These are phyloP conservation scores for Thamnophis sirtalis DNA, from an alignment of 2,113 vertebrate species.

Conservation along the genomic window DNA sequence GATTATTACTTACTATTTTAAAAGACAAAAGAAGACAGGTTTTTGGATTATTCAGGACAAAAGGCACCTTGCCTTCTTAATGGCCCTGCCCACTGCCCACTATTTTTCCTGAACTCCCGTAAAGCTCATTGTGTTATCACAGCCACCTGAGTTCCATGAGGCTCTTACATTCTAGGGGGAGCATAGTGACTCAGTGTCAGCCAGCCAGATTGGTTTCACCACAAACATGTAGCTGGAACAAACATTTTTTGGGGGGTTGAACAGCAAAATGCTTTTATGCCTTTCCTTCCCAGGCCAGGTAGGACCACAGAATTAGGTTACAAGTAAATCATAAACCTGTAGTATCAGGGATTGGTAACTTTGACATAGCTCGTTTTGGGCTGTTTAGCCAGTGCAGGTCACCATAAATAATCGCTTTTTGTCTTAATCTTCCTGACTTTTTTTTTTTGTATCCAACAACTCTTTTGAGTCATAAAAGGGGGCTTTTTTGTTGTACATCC, in stretches of 20 bases:
- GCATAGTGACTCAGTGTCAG: neutral
- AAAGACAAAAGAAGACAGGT: neutral
- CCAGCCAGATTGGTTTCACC: neutral
- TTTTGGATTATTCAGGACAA: neutral
- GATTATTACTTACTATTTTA: neutral
- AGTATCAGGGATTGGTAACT: neutral
- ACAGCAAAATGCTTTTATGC: neutral
- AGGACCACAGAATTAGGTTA: neutral
- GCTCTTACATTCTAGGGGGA: neutral
- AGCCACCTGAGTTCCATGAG: neutral
- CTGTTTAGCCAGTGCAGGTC: neutral
- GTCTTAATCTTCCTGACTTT: neutral
- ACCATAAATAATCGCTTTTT: neutral
- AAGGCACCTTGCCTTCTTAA: accelerated
- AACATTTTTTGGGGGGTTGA: neutral
- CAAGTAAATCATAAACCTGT: neutral
- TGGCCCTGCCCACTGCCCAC: neutral
- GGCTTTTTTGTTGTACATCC: no score
- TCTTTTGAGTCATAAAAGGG: neutral
- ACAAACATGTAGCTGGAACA: neutral
- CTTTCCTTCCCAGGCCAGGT: neutral
- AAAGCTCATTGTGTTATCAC: neutral
- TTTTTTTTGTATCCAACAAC: neutral
- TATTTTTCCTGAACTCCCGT: neutral
- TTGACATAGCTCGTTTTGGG: neutral